A percentile compares a stretch with the other conserved stretches of the same genome.
Evolutionary conservation across 2,113 vertebrate genomes (phyloP).

Genomic region (Odocoileus virginianus): DNA sequence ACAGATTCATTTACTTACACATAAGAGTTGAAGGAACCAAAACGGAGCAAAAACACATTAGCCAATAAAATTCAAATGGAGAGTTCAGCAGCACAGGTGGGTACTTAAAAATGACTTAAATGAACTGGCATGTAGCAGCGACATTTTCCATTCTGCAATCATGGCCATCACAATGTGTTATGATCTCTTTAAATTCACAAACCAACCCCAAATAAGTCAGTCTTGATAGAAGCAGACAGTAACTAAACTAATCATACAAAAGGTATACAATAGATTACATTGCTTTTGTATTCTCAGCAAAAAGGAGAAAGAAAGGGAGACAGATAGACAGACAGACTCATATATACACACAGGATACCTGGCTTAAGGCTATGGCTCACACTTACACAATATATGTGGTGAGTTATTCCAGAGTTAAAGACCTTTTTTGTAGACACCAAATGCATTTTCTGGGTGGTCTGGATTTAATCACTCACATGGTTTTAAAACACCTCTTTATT

Average conservation of each 20-base stretch:
- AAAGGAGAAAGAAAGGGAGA: neutral
- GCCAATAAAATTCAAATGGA: conserved; percentile 58
- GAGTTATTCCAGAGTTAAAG: neutral
- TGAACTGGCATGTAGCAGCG: conserved; percentile 1
- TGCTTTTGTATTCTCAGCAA: neutral
- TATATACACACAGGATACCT: neutral
- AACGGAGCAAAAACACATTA: conserved; percentile 27
- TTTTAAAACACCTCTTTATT: neutral
- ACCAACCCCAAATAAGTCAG: conserved; percentile 38
- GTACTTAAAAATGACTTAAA: conserved; percentile 57
- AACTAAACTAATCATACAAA: neutral
- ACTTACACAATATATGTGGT: neutral
- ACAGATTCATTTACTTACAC: neutral
- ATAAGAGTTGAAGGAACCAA: neutral
- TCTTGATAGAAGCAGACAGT: neutral
- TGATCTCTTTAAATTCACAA: conserved; percentile 58
- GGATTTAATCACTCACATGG: neutral
- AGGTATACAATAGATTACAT: neutral
- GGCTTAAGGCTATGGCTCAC: neutral
- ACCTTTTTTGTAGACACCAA: neutral
- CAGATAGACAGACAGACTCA: neutral
- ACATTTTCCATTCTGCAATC: conserved; percentile 61
- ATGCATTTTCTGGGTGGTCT: neutral
- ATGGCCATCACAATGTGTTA: conserved; percentile 35
- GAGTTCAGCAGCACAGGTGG: conserved; percentile 56